Base-by-base conservation (phyloP, 2,888 invertebrate genomes). In the Hermaeophaga mercurialis region DNA sequence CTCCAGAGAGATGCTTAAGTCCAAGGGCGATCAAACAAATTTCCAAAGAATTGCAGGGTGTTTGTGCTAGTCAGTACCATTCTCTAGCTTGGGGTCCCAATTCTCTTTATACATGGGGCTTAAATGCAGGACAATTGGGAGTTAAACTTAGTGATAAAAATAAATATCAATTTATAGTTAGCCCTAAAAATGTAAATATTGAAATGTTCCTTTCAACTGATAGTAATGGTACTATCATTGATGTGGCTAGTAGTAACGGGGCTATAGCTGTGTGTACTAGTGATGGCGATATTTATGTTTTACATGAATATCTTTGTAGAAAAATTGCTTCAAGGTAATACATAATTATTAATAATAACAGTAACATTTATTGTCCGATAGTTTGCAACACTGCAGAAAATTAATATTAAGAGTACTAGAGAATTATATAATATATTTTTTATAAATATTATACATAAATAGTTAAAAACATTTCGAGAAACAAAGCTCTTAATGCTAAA, bases 81-180 rank as follows among this genome's bases (percentile, higher is more conserved):
- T 87, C 89, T 0, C 85, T 89, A 1, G 84, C 84, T 9, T 83
- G 88, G 84, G 83, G 85, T 73, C 56, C 75, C 0, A 75, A 80
- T 19, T 81, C 80, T 1, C 76, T 92, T 0, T 91, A 85, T 74
- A 87, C 90, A 0, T 94, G 90, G 87, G 94, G 94, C 1, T 79
- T 85, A 2, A 91, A 94, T 78, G 82, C 85, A 47, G 94, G 94
- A 0, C 94, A 94, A 71, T 78, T 94, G 67, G 92, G 91, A 1
- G 88, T 88, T 62, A 79, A 78, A 61, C 80, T 78, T 72, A 63
- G 62, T 31, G 76, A 77, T 34, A 56, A 61, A 43, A 56, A 41
- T 1, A 65, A 63, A 11, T 81, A 81, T 9, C 73, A 72, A 49
- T 72, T 73, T 49, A 61, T 85, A 1, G 59, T 78, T 0, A 64